Evolutionary conservation across 1,140 invertebrate species (phyloP).

Genomic region (Pentalonia nigronervosa): DNA sequence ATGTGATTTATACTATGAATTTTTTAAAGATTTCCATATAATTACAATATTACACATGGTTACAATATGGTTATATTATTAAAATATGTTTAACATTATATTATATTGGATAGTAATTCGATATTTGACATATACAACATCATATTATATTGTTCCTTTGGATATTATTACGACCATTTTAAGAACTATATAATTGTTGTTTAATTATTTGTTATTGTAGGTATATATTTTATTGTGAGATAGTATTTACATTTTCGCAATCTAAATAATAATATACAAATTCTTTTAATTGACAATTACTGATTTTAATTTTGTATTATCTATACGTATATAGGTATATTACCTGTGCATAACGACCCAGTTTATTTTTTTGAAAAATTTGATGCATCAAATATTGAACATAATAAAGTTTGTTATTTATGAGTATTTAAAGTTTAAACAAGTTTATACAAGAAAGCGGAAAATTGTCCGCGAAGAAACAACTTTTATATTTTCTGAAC

Average conservation of each 20-base stretch:
- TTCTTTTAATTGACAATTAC: background rate
- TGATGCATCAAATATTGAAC: constrained; percentile 1
- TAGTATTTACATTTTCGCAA: background rate
- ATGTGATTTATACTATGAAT: background rate
- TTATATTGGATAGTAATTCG: too few species aligned
- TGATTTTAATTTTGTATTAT: background rate
- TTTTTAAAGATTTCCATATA: background rate
- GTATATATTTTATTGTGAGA: too few species aligned
- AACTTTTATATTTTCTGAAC: background rate
- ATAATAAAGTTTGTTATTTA: constrained; percentile 19
- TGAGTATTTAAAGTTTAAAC: constrained; percentile 5
- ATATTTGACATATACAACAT: too few species aligned
- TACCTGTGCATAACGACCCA: background rate
- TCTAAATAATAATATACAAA: background rate
- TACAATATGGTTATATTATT: too few species aligned
- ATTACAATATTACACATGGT: too few species aligned
- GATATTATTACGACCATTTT: too few species aligned
- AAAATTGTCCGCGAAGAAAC: background rate
- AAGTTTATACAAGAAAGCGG: background rate
- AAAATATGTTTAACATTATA: too few species aligned
- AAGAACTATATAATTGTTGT: too few species aligned
- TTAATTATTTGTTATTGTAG: too few species aligned
- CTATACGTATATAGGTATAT: background rate
- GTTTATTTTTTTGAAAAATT: background rate
- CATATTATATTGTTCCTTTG: too few species aligned